A percentile compares a stretch with the other conserved stretches of the same genome.
These are phyloP conservation scores for Epinephelus malabaricus DNA, from an alignment of 2,797 vertebrate genomes.

Conservation along the genomic window DNA sequence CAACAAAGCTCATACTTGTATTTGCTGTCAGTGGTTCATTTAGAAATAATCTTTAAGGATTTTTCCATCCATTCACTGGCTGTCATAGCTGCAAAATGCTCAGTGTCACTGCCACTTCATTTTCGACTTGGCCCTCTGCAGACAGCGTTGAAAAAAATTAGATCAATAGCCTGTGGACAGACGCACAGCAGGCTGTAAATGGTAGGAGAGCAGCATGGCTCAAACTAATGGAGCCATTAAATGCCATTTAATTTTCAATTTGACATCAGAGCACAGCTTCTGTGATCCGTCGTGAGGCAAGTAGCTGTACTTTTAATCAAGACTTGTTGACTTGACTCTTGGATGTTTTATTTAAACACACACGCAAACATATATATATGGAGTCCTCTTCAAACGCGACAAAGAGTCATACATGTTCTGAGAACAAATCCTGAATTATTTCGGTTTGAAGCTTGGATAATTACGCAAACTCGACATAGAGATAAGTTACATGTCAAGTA, in stretches of 20 bases:
- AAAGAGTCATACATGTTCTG: neutral
- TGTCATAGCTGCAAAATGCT: slow-evolving; percentile 40
- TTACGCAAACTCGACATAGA: neutral
- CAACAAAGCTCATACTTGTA: slow-evolving; percentile 52
- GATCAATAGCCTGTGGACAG: slow-evolving; percentile 39
- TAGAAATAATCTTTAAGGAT: slow-evolving; percentile 52
- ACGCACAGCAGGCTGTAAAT: slow-evolving; percentile 31
- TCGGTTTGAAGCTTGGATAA: too few species aligned
- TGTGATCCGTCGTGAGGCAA: neutral
- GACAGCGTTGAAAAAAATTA: slow-evolving; percentile 40
- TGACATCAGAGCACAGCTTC: neutral
- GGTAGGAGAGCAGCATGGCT: slow-evolving; percentile 7
- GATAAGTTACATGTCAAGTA: too few species aligned
- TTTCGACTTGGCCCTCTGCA: slow-evolving; percentile 27
- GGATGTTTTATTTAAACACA: too few species aligned
- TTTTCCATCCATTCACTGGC: slow-evolving; percentile 52
- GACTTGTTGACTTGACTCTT: neutral
- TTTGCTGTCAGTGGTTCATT: slow-evolving; percentile 64
- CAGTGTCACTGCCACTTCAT: slow-evolving; percentile 51
- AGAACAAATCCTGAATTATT: neutral
- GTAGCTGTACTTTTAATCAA: neutral
- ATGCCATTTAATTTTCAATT: slow-evolving; percentile 21
- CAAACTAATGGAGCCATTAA: slow-evolving; percentile 28
- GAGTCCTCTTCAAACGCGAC: neutral
- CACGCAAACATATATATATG: too few species aligned